These are phyloP conservation scores for Patiria pectinifera DNA, from an alignment of 53 echinoderm and acorn worm species.

Conservation along the genomic window DNA sequence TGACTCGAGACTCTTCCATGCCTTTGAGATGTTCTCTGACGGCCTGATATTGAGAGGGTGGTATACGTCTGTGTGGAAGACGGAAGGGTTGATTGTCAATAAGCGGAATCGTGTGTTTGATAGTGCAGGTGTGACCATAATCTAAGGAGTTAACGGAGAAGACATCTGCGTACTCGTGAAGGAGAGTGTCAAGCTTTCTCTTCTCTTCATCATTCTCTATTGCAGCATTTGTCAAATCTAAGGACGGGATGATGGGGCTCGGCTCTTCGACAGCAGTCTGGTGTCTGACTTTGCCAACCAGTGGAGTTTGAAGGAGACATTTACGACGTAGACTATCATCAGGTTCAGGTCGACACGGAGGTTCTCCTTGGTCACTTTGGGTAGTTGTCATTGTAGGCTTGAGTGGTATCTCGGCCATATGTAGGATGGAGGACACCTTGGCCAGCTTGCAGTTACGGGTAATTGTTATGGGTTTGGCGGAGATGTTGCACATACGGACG, in stretches of 20 bases:
- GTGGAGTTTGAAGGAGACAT: conserved; percentile 23
- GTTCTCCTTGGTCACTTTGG: neutral
- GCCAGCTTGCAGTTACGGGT: conserved; percentile 7
- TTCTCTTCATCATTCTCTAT: conserved; percentile 14
- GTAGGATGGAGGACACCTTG: conserved; percentile 15
- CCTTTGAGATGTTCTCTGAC: conserved; percentile 23
- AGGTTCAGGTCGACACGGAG: neutral
- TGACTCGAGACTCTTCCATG: conserved; percentile 46
- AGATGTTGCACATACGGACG: conserved; percentile 38
- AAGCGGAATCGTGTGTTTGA: conserved; percentile 43
- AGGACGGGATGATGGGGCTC: neutral
- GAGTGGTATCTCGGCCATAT: neutral
- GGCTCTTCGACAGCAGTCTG: neutral
- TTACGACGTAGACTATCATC: neutral
- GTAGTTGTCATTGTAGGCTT: conserved; percentile 3
- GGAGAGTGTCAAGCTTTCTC: neutral
- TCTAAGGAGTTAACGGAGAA: conserved; percentile 35
- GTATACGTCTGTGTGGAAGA: conserved; percentile 56
- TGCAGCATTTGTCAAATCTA: neutral
- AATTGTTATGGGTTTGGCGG: conserved; percentile 22
- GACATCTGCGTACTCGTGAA: conserved; percentile 5
- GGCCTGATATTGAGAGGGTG: conserved; percentile 47
- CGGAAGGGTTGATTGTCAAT: conserved; percentile 47
- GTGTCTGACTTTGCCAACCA: neutral
- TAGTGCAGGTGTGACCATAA: conserved; percentile 28